Evolutionary conservation across 2,888 invertebrate genomes (phyloP).

Genomic region (Dynastes grantii): DNA sequence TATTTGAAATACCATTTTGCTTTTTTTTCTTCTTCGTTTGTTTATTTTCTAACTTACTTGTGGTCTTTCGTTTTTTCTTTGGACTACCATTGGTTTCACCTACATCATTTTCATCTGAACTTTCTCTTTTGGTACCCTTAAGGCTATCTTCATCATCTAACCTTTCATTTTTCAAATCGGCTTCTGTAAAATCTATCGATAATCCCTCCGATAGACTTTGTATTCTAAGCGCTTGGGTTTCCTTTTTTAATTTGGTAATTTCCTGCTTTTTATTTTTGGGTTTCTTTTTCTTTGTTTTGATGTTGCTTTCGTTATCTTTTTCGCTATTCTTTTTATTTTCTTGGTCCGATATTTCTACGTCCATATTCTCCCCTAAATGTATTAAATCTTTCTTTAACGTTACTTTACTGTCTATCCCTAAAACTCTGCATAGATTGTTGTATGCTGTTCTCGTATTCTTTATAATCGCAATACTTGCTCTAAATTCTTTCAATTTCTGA

Average conservation of each 20-base stretch:
- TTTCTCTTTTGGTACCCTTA: background rate
- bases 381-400: constrained; percentile 60
- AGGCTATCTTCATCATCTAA: background rate
- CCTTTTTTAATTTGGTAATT: constrained; percentile 70
- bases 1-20: background rate
- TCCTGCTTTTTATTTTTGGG: constrained; percentile 65
- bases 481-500: constrained; percentile 66
- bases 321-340: constrained; percentile 50
- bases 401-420: constrained; percentile 67
- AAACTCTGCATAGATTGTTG: constrained; percentile 69
- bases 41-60: constrained; percentile 41
- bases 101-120: constrained; percentile 49
- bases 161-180: constrained; percentile 54
- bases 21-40: constrained; percentile 7
- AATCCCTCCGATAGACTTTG: constrained; percentile 71
- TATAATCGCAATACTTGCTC: constrained; percentile 66
- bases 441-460: constrained; percentile 71
- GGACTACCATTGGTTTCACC: constrained; percentile 4
- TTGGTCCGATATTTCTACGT: constrained; percentile 57
- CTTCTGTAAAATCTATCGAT: constrained; percentile 60
- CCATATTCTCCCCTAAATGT: constrained; percentile 57
- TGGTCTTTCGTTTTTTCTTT: constrained; percentile 51
- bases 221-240: constrained; percentile 69
- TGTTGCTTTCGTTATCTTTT: constrained; percentile 46
- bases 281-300: constrained; percentile 61